Percentiles rank a stretch among this genome's conserved stretches.
Evolutionary conservation across 2,888 invertebrate species (phyloP).

Genomic region (Atethmia centrago): DNA sequence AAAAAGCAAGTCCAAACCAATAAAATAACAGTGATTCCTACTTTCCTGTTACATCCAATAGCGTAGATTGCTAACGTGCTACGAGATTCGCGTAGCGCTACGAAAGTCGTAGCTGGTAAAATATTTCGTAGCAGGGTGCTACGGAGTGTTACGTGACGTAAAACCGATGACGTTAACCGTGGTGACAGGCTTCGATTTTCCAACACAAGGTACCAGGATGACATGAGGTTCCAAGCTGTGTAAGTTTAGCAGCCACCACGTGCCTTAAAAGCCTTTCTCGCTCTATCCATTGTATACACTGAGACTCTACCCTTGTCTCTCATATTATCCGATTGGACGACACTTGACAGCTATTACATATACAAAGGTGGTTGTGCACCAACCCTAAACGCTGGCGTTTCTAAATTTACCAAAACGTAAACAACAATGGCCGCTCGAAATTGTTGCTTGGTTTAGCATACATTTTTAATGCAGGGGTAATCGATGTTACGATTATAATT

Average conservation of each 20-base stretch:
- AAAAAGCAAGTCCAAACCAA: too few species aligned
- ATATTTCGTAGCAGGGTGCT: neutral
- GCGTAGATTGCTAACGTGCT: slow-evolving; percentile 7
- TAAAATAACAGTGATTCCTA: too few species aligned
- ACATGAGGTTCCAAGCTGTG: neutral
- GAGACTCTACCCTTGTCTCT: neutral
- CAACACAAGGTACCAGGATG: slow-evolving; percentile 22
- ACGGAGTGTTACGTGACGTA: slow-evolving; percentile 22
- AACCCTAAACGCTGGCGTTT: too few species aligned
- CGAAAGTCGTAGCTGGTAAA: slow-evolving; percentile 16
- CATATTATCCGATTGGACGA: neutral
- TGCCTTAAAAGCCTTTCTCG: neutral
- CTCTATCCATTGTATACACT: neutral
- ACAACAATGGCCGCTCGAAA: too few species aligned
- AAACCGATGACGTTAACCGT: slow-evolving; percentile 22
- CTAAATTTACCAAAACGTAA: too few species aligned
- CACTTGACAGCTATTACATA: neutral
- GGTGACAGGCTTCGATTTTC: slow-evolving; percentile 20
- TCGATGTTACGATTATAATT: too few species aligned
- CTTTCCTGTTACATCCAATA: slow-evolving; percentile 1
- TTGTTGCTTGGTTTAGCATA: too few species aligned
- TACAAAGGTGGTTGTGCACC: neutral
- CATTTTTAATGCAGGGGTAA: too few species aligned
- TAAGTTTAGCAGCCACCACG: neutral
- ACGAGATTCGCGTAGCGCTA: slow-evolving; percentile 13